These are phyloP conservation scores for Macrocentrus cingulum DNA, from an alignment of 1,140 invertebrate genomes.

Conservation along the genomic window DNA sequence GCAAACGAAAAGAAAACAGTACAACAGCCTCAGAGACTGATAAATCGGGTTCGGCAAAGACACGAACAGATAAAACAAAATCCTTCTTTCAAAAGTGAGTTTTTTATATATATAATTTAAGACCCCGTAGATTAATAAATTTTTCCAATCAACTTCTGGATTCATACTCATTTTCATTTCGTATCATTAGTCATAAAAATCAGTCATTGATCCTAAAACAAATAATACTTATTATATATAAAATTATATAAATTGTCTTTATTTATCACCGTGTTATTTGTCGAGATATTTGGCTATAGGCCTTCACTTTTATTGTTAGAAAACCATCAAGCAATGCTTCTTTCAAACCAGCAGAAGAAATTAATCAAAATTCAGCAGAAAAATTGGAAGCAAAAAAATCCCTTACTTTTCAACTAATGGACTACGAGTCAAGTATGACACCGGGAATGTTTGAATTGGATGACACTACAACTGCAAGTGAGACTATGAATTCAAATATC, in stretches of 20 bases:
- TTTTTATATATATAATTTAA: too few species aligned
- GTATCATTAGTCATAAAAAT: too few species aligned
- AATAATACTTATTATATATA: not conserved
- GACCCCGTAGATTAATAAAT: too few species aligned
- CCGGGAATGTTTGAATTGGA: slow-evolving; percentile 50
- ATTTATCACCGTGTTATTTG: slow-evolving; percentile 56
- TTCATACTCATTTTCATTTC: not conserved
- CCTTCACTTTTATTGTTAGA: slow-evolving; percentile 58
- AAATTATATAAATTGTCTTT: slow-evolving; percentile 31
- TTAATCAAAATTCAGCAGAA: slow-evolving; percentile 36
- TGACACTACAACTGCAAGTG: slow-evolving; percentile 51
- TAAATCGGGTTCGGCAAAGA: slow-evolving; percentile 62
- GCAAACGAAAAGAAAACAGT: slow-evolving; percentile 63
- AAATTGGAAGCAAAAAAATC: slow-evolving; percentile 35
- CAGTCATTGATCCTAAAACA: too few species aligned
- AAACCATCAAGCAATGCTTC: slow-evolving; percentile 51
- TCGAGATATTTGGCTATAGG: slow-evolving; percentile 60
- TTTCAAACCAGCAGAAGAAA: slow-evolving; percentile 41
- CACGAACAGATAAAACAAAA: slow-evolving; percentile 51
- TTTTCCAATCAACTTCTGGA: not conserved
- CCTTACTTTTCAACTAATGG: slow-evolving; percentile 29
- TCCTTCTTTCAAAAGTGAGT: slow-evolving; percentile 57
- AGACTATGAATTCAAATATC: slow-evolving; percentile 48
- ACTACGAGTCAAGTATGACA: slow-evolving; percentile 29
- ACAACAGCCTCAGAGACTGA: slow-evolving; percentile 73